Percentiles rank a stretch among this genome's conserved stretches.
Conservation (phyloP, 2,888 invertebrate species). For the Nephrotoma flavescens region DNA sequence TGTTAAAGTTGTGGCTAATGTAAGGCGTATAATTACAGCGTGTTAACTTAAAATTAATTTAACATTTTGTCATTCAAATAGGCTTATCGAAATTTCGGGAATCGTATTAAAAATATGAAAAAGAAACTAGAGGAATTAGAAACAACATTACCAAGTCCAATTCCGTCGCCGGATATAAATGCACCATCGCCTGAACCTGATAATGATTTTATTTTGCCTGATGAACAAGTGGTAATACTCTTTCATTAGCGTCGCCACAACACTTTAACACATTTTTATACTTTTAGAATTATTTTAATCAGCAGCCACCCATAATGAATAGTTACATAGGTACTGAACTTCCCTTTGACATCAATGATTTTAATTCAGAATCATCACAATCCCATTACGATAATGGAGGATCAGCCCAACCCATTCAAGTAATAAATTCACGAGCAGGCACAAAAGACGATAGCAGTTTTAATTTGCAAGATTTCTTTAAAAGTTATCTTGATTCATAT, state of each 20-base stretch:
- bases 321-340: constrained; percentile 49
- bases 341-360: constrained; percentile 40
- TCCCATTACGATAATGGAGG: constrained; percentile 2
- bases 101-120: constrained; percentile 70
- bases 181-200: constrained; percentile 71
- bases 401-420: constrained; percentile 39
- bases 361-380: constrained; percentile 22
- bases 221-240: constrained; percentile 24
- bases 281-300: neutral
- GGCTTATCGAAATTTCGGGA: constrained; percentile 92
- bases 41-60: neutral
- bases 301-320: neutral
- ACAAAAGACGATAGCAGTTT: constrained; percentile 33
- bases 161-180: constrained; percentile 42
- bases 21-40: constrained; percentile 36
- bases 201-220: constrained; percentile 63
- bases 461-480: constrained; percentile 34
- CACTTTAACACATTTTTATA: neutral
- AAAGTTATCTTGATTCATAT: constrained; percentile 24
- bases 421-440: constrained; percentile 39
- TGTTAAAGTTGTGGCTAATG: constrained; percentile 90
- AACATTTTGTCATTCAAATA: constrained; percentile 25
- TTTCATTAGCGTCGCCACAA: neutral
- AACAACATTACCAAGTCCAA: constrained; percentile 51
- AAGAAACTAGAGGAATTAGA: constrained; percentile 71